These are phyloP conservation scores for Dendrolimus houi DNA, from an alignment of 2,888 invertebrate species.

Conservation along the genomic window DNA sequence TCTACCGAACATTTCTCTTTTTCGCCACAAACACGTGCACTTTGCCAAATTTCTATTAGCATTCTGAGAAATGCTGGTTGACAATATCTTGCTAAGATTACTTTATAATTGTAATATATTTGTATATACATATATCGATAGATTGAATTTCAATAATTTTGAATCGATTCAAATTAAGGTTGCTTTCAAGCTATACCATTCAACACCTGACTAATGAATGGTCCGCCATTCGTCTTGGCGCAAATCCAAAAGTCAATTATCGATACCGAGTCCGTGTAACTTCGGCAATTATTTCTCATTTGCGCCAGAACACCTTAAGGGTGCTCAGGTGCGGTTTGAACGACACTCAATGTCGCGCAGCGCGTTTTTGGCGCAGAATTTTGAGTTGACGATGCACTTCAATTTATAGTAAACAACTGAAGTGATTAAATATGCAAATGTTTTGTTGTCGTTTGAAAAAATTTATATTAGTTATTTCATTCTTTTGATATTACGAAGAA, in stretches of 20 bases:
- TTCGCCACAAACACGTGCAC: too few relatives aligned
- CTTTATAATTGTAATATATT: too few relatives aligned
- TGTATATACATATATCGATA: too few relatives aligned
- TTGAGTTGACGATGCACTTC: constrained; percentile 22
- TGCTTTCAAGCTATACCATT: not conserved
- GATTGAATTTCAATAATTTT: not conserved
- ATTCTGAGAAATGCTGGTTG: too few relatives aligned
- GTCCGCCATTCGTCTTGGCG: constrained; percentile 40
- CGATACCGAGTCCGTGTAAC: constrained; percentile 37
- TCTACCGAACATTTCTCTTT: too few relatives aligned
- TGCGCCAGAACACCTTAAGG: constrained; percentile 53
- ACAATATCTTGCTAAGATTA: too few relatives aligned
- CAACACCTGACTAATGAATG: not conserved
- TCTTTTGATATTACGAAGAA: too few relatives aligned
- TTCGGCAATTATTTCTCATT: constrained; percentile 66
- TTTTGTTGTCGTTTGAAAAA: constrained; percentile 1
- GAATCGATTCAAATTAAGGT: not conserved
- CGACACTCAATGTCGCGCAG: constrained; percentile 42
- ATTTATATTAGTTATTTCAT: too few relatives aligned
- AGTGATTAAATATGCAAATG: constrained; percentile 28
- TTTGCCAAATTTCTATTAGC: too few relatives aligned
- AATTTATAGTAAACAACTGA: constrained; percentile 42
- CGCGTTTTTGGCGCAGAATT: constrained; percentile 50
- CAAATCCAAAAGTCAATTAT: constrained; percentile 65
- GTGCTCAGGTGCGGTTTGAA: constrained; percentile 42